A percentile compares a stretch with the other conserved stretches of the same genome.
phyloP scores from a whole-genome alignment of 2,888 invertebrate genomes.

The Euzetes globulus region DNA sequence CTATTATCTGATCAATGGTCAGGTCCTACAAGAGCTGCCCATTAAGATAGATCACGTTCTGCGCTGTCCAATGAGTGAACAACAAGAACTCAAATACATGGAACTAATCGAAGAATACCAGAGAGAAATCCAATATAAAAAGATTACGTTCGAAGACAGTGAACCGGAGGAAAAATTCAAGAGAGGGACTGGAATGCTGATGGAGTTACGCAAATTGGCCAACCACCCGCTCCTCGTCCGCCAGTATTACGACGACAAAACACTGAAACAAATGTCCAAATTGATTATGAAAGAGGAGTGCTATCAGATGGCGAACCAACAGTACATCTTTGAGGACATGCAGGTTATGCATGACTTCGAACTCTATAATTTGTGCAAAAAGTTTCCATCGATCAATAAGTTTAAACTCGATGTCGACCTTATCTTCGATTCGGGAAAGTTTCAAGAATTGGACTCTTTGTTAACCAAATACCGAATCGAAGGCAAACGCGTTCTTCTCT shows the following conservation, averaged over 20 bases:
- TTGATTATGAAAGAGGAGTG: constrained; percentile 52
- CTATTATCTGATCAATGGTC: constrained; percentile 15
- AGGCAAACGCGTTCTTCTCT: constrained; percentile 67
- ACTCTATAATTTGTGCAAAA: constrained; percentile 66
- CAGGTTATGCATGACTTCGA: constrained; percentile 84
- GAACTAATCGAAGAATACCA: constrained; percentile 61
- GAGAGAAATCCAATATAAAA: constrained; percentile 45
- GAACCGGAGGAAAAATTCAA: constrained; percentile 20
- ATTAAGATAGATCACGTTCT: constrained; percentile 66
- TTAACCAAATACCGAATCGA: constrained; percentile 61
- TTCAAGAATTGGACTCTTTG: constrained; percentile 66
- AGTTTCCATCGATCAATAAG: constrained; percentile 49
- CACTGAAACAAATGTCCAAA: constrained; percentile 60
- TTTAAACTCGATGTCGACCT: constrained; percentile 51
- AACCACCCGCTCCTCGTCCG: constrained; percentile 85
- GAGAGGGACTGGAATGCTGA: constrained; percentile 61
- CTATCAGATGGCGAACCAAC: constrained; percentile 48
- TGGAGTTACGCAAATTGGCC: constrained; percentile 84
- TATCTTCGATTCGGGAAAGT: constrained; percentile 79
- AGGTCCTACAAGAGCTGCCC: constrained; percentile 62
- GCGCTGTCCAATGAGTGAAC: constrained; percentile 60
- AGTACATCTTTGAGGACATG: constrained; percentile 71
- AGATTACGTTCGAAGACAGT: constrained; percentile 23
- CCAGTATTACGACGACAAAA: constrained; percentile 57
- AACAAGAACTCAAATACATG: constrained; percentile 68